These are phyloP conservation scores for Amblyraja radiata DNA, from an alignment of 2,797 vertebrate species.

Conservation along the genomic window DNA sequence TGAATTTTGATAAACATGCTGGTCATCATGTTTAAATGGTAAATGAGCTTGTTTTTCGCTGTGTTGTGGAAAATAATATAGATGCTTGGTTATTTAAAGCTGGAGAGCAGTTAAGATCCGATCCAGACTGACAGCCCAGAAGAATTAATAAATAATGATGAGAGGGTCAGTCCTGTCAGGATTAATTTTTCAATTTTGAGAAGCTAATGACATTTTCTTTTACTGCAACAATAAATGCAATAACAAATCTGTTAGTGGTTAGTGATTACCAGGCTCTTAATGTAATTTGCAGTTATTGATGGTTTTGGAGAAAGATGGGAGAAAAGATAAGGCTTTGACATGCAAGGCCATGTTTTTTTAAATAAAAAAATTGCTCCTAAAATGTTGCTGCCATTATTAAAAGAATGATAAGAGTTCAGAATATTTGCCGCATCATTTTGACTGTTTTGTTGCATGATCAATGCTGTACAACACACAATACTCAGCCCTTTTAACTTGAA, in stretches of 20 bases:
- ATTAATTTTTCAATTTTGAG: slow-evolving; percentile 45
- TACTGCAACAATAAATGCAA: slow-evolving; percentile 47
- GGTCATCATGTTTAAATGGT: neutral
- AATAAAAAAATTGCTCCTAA: neutral
- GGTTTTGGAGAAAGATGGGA: slow-evolving; percentile 44
- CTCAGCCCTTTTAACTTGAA: neutral
- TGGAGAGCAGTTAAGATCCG: neutral
- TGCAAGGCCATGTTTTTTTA: neutral
- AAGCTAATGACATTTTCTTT: slow-evolving; percentile 54
- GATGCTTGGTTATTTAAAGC: neutral
- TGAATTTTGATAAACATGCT: neutral
- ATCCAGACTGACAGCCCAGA: neutral
- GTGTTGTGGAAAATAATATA: neutral
- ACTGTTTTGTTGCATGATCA: neutral
- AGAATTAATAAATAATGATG: slow-evolving; percentile 42
- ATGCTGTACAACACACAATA: neutral
- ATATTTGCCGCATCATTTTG: neutral
- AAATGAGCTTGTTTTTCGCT: neutral
- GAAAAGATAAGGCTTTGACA: slow-evolving; percentile 41
- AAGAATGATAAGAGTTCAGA: slow-evolving; percentile 5
- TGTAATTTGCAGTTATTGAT: slow-evolving; percentile 47
- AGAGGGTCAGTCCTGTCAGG: slow-evolving; percentile 48
- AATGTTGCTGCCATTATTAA: neutral
- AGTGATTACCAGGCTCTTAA: slow-evolving; percentile 48
- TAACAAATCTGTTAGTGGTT: slow-evolving; percentile 47